A percentile compares a stretch with the other conserved stretches of the same genome.
Evolutionary conservation across 2,113 vertebrate genomes (phyloP).

Genomic region (Sander lucioperca): DNA sequence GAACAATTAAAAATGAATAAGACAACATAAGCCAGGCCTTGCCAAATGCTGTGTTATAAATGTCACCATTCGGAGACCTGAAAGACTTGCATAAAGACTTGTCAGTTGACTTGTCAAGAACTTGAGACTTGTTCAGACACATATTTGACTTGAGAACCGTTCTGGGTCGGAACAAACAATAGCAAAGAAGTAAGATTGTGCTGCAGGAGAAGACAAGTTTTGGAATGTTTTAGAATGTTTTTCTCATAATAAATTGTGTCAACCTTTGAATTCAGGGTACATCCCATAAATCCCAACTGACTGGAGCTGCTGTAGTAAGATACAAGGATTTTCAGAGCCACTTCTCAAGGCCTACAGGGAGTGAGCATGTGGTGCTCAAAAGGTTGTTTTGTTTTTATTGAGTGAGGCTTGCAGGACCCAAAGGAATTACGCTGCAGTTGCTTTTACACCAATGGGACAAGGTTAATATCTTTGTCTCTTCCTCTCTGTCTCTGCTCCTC

Average conservation of each 20-base stretch:
- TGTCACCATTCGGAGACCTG: neutral
- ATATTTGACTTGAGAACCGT: neutral
- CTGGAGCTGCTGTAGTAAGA: neutral
- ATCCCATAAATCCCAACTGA: constrained; percentile 1
- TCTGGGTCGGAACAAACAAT: neutral
- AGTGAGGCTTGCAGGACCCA: neutral
- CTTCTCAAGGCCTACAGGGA: constrained; percentile 8
- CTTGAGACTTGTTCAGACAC: neutral
- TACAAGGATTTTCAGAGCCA: neutral
- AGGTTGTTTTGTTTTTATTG: neutral
- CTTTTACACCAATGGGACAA: constrained; percentile 14
- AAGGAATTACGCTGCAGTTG: constrained; percentile 2
- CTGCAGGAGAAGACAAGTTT: neutral
- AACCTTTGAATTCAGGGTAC: constrained; percentile 5
- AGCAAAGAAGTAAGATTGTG: neutral
- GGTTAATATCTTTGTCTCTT: constrained; percentile 27
- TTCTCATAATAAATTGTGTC: neutral
- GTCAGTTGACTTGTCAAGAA: neutral
- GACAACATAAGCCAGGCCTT: neutral
- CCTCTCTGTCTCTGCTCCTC: constrained; percentile 1
- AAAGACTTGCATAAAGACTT: neutral
- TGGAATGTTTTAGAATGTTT: neutral
- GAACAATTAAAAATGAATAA: neutral
- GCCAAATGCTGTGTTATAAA: neutral
- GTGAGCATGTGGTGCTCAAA: neutral